Conservation (phyloP, 2,113 vertebrate species). For the Oriolus oriolus region DNA sequence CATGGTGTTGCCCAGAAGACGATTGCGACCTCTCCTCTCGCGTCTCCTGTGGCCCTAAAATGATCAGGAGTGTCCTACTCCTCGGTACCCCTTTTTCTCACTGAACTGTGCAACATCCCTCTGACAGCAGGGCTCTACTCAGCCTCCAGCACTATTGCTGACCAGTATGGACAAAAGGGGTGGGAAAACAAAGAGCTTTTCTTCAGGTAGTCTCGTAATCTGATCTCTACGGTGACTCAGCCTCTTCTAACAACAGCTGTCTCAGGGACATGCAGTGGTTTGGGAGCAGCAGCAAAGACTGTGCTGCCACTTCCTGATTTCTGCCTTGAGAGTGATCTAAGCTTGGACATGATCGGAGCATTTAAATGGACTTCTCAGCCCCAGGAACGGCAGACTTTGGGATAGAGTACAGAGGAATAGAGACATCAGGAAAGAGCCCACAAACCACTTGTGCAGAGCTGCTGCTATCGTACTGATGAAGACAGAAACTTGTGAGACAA, state of each 20-base stretch:
- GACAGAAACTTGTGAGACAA: neutral
- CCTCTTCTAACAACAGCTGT: conserved; percentile 8
- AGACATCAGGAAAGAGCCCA: neutral
- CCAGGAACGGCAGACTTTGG: neutral
- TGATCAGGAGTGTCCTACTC: neutral
- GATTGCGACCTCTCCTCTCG: neutral
- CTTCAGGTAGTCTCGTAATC: conserved; percentile 47
- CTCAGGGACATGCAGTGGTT: neutral
- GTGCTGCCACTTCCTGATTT: conserved; percentile 36
- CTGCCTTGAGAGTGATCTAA: neutral
- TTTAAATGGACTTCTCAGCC: neutral
- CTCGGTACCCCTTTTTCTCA: neutral
- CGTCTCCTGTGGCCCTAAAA: neutral
- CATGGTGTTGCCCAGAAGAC: neutral
- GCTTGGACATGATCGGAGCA: neutral
- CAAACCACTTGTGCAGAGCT: neutral
- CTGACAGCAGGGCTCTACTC: neutral
- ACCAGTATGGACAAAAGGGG: conserved; percentile 25
- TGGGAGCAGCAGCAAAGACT: neutral
- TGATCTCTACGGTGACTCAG: conserved; percentile 55
- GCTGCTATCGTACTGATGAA: neutral
- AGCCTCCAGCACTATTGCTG: neutral
- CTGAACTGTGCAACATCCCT: neutral
- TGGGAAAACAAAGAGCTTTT: conserved; percentile 52
- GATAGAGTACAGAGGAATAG: neutral